phyloP scores from a whole-genome alignment of 2,888 invertebrate genomes.

The Clusia tigrina region DNA sequence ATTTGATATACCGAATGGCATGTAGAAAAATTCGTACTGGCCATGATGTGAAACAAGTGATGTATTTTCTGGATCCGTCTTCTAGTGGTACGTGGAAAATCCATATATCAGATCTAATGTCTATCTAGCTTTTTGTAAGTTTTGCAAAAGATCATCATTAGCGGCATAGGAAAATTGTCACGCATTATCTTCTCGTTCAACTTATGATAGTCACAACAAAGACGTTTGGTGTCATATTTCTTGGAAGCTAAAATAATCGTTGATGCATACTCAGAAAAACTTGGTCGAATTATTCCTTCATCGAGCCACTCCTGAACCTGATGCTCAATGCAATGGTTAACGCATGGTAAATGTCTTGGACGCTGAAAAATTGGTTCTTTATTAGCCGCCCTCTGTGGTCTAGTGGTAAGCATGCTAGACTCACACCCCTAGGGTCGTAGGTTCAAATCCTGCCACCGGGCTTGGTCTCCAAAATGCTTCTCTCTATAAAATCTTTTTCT shows the following conservation, averaged over 20 bases:
- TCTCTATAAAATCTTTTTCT: too few species aligned
- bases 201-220: conserved; percentile 36
- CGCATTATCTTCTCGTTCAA: conserved; percentile 34
- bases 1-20: conserved; percentile 38
- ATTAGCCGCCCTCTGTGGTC: too few species aligned
- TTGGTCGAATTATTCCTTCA: conserved; percentile 21
- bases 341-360: conserved; percentile 21
- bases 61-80: conserved; percentile 24
- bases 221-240: conserved; percentile 30
- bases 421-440: too few species aligned
- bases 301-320: conserved; percentile 23
- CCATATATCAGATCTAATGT: conserved; percentile 34
- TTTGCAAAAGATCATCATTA: conserved; percentile 34
- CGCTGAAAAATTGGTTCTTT: conserved; percentile 30
- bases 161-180: conserved; percentile 31
- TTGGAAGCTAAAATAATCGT: conserved; percentile 33
- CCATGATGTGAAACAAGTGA: conserved; percentile 32
- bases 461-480: too few species aligned
- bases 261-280: conserved; percentile 25
- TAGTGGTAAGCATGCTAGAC: too few species aligned
- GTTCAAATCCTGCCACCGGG: too few species aligned
- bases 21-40: conserved; percentile 34
- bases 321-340: conserved; percentile 13
- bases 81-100: conserved; percentile 37
- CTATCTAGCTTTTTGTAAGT: conserved; percentile 23